Evolutionary conservation across 2,113 vertebrate species (phyloP), one percentile per base, ranked within the genome.

Genomic region (Myocastor coypus): DNA sequence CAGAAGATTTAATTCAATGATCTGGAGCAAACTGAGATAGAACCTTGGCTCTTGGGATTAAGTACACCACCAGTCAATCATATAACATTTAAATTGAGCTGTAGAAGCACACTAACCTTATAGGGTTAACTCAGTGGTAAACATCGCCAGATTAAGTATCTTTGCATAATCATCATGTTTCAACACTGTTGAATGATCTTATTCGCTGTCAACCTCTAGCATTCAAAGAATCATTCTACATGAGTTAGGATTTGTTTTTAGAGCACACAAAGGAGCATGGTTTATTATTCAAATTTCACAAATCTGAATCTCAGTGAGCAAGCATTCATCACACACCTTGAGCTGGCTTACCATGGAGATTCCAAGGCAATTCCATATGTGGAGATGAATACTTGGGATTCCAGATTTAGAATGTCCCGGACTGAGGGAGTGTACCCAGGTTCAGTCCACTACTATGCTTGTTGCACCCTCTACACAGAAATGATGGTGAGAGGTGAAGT

Each of bases 141-240:
- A 97, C 94, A 91, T 96, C 91, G 92, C n/a, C 71, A 55, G 87
- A 94, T 93, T 92, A 96, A 95, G 66, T 50, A 92, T 32, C 83
- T 94, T 40, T 73, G 40, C 32, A 77, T 91, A 96, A 86, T 82
- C 66, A 92, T 85, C 71, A 63, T 91, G 83, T 89, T 87, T 26
- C 86, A 93, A 91, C 3, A n/a, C 61, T 91, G 73, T 24, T 84
- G 71, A 88, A 66, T 37, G 82, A 90, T 87, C 80, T 66, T 83
- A 16, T 75, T 92, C 82, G 64, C 52, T 32, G 46, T n/a, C 85
- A 88, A 68, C 42, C 24, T 73, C 73, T 46, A n/a, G 55, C 69
- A 46, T 66, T 93, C 91, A 86, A 87, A 94, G 0, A 10, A 24
- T 87, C 68, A 46, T 64, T 92, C 61, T 87, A 87, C 32, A 92